Evolutionary conservation across 2,797 vertebrate genomes (phyloP).

Genomic region (Hoplostethus atlanticus): DNA sequence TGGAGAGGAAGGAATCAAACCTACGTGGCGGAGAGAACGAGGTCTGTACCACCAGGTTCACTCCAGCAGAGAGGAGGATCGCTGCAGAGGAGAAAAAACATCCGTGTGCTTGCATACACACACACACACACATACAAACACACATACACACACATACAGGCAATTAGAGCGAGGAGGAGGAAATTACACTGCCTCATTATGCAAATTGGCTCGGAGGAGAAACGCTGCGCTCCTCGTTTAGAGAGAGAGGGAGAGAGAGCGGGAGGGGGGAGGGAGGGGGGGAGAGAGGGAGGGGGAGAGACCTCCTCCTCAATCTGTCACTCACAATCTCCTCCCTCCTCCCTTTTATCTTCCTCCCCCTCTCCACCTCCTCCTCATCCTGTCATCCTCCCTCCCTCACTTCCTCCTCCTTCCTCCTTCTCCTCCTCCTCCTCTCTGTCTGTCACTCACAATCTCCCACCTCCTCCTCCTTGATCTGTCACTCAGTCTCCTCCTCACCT

Average conservation of each 20-base stretch:
- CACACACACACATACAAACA: slow-evolving; percentile 17
- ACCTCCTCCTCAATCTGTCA: not conserved
- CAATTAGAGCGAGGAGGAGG: slow-evolving; percentile 22
- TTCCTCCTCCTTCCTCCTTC: slow-evolving; percentile 31
- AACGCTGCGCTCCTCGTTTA: slow-evolving; percentile 47
- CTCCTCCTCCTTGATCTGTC: too few relatives aligned
- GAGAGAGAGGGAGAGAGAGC: slow-evolving; percentile 18
- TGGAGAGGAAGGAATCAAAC: too few relatives aligned
- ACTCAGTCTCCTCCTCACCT: too few relatives aligned
- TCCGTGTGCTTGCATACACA: slow-evolving; percentile 27
- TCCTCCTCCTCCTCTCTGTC: not conserved
- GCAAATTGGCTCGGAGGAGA: slow-evolving; percentile 62
- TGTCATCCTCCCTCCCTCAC: slow-evolving; percentile 32
- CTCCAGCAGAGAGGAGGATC: not conserved
- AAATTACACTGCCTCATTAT: slow-evolving; percentile 61
- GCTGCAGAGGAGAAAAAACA: slow-evolving; percentile 36
- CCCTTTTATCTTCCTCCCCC: not conserved
- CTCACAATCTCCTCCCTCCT: too few relatives aligned
- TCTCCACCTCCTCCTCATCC: not conserved
- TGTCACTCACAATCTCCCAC: too few relatives aligned
- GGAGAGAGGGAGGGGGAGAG: not conserved
- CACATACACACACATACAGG: slow-evolving; percentile 16
- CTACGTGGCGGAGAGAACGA: too few relatives aligned
- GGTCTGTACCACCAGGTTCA: too few relatives aligned
- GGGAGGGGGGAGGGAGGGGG: not conserved